Evolutionary conservation across 2,888 invertebrate genomes (phyloP).

Genomic region (Yponomeuta cagnagella): DNA sequence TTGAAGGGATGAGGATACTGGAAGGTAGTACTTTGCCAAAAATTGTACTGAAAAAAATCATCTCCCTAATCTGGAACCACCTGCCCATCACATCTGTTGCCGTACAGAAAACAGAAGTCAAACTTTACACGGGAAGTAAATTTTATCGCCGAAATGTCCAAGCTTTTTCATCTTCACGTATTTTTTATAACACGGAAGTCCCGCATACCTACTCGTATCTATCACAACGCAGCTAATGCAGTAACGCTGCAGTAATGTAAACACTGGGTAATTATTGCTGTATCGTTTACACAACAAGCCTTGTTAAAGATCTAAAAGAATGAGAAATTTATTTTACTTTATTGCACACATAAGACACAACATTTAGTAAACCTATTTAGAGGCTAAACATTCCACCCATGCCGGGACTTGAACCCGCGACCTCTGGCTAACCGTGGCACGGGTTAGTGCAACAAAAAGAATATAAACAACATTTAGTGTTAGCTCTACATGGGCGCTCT

Average conservation of each 20-base stretch:
- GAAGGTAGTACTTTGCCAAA: too few relatives aligned
- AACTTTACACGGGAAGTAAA: neutral
- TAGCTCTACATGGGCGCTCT: too few relatives aligned
- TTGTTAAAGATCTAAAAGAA: neutral
- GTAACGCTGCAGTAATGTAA: constrained; percentile 1
- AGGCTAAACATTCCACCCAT: too few relatives aligned
- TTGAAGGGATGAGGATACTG: too few relatives aligned
- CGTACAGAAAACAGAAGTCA: neutral
- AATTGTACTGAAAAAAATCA: too few relatives aligned
- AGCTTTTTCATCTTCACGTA: neutral
- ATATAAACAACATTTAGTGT: too few relatives aligned
- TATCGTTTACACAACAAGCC: neutral
- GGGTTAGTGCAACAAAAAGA: too few relatives aligned
- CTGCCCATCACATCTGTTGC: too few relatives aligned
- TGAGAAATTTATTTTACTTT: neutral
- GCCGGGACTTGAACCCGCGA: too few relatives aligned
- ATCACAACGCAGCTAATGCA: neutral
- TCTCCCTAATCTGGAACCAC: too few relatives aligned
- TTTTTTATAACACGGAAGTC: constrained; percentile 4
- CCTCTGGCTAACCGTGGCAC: too few relatives aligned
- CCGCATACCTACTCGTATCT: neutral
- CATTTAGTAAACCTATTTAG: too few relatives aligned
- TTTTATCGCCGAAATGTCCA: neutral
- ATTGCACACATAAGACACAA: neutral
- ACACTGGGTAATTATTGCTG: neutral